Conservation (phyloP, 2,797 vertebrate species). For the Pseudochirops corinnae region DNA sequence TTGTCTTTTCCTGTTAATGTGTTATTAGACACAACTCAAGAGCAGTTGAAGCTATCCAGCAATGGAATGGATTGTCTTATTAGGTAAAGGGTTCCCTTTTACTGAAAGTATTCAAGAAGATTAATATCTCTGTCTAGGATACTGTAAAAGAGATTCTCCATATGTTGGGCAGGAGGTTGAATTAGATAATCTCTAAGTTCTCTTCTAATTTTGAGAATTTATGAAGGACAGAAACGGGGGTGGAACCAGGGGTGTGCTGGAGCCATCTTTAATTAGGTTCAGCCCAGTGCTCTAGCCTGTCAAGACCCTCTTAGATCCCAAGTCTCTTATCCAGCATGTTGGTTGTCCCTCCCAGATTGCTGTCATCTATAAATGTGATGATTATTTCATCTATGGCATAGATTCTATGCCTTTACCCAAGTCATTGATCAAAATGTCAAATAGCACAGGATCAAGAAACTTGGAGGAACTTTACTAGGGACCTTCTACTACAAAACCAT, state of each 20-base stretch:
- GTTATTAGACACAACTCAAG: background rate
- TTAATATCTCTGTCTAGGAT: background rate
- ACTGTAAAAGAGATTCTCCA: background rate
- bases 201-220: background rate
- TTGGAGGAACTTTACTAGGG: background rate
- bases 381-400: background rate
- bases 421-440: background rate
- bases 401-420: background rate
- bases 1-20: background rate
- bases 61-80: background rate
- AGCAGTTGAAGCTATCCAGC: background rate
- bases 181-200: background rate
- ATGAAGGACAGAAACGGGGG: background rate
- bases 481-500: background rate
- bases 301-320: background rate
- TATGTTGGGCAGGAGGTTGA: background rate
- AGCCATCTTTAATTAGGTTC: background rate
- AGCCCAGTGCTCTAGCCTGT: background rate
- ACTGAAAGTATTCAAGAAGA: background rate
- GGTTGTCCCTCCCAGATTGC: background rate
- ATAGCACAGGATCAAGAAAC: background rate
- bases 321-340: background rate
- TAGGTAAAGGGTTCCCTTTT: background rate
- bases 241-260: background rate
- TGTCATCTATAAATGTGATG: background rate